Evolutionary conservation across 2,888 invertebrate species (phyloP).

Genomic region (Melipona beecheii): DNA sequence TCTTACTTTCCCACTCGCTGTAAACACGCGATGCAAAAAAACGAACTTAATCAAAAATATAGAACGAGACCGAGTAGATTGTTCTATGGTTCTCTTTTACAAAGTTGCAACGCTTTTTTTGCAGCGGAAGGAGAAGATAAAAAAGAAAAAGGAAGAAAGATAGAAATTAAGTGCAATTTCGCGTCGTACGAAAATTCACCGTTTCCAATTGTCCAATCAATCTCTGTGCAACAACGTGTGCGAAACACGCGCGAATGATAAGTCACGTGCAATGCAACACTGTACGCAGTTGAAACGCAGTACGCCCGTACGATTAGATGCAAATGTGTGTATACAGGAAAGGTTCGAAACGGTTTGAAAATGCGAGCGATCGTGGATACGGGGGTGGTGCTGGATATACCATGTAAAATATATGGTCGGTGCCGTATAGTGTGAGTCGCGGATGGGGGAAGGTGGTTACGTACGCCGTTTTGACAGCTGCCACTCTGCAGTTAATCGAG

Average conservation of each 20-base stretch:
- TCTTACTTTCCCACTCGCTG: too few species aligned
- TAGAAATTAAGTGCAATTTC: background rate
- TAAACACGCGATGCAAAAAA: too few species aligned
- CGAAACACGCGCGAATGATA: background rate
- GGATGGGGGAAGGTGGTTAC: background rate
- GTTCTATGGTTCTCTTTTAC: too few species aligned
- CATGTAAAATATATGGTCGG: conserved; percentile 44
- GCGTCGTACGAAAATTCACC: background rate
- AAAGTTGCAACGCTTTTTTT: too few species aligned
- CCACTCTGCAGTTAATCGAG: conserved; percentile 74
- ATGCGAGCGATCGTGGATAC: background rate
- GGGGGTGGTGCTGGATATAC: background rate
- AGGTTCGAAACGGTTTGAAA: conserved; percentile 5
- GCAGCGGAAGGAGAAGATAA: too few species aligned
- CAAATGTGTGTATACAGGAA: background rate
- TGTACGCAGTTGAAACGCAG: background rate
- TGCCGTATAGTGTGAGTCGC: background rate
- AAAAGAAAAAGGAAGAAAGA: background rate
- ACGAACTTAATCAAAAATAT: too few species aligned
- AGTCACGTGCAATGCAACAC: background rate
- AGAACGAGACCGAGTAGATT: too few species aligned
- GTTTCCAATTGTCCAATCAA: background rate
- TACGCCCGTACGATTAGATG: background rate
- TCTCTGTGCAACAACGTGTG: background rate
- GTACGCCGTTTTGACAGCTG: conserved; percentile 73